These are phyloP conservation scores for Eremophila alpestris DNA, from an alignment of 2,797 vertebrate genomes.

Conservation along the genomic window DNA sequence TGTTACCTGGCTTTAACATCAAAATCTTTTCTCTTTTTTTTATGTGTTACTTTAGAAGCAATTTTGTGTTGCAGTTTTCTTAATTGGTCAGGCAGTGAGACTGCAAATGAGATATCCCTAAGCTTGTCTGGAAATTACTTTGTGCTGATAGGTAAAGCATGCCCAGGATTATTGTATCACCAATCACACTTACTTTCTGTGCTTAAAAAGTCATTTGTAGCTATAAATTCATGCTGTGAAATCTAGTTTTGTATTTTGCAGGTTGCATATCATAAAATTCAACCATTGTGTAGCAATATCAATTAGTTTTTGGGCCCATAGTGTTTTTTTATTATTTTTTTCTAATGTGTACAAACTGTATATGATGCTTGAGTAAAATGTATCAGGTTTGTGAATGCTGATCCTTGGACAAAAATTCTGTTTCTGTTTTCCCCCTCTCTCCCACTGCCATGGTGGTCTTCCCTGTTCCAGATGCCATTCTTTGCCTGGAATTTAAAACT, in stretches of 20 bases:
- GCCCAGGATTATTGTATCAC: constrained; percentile 21
- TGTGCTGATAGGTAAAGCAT: constrained; percentile 28
- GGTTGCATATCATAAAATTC: constrained; percentile 1
- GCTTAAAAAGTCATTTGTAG: constrained; percentile 50
- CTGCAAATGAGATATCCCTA: constrained; percentile 44
- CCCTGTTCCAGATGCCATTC: neutral
- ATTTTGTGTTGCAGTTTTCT: neutral
- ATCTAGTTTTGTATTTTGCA: constrained; percentile 16
- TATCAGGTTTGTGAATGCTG: neutral
- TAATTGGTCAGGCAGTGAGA: constrained; percentile 47
- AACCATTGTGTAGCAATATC: constrained; percentile 1
- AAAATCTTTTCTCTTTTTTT: neutral
- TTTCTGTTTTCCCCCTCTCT: neutral
- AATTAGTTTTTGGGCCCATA: neutral
- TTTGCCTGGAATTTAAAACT: neutral
- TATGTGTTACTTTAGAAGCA: neutral
- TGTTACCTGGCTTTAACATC: neutral
- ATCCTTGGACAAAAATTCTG: neutral
- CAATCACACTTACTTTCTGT: constrained; percentile 37
- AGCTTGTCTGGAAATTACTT: constrained; percentile 29
- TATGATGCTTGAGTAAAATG: neutral
- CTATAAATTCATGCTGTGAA: constrained; percentile 40
- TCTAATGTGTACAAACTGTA: neutral
- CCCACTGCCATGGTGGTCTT: rapidly evolving
- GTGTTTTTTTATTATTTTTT: neutral